Conservation (phyloP, 2,113 vertebrate species). For the Cynoglossus semilaevis region DNA sequence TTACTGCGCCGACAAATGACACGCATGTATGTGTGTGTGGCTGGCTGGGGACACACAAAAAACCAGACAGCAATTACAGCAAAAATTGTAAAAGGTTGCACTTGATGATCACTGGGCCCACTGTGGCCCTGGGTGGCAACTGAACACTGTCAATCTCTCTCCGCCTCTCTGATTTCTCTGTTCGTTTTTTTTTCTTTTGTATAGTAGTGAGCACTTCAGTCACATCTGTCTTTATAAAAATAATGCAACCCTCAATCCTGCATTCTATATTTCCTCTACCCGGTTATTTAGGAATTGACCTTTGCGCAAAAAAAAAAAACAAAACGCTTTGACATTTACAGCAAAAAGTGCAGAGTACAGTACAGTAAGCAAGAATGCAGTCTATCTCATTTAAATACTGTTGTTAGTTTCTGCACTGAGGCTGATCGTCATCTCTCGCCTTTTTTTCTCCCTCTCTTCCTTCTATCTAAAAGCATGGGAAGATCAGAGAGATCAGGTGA, state of each 20-base stretch:
- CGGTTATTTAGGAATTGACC: conserved; percentile 31
- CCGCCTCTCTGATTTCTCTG: conserved; percentile 7
- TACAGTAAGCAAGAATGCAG: neutral
- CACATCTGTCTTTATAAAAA: conserved; percentile 23
- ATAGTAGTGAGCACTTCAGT: conserved; percentile 18
- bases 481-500: conserved; percentile 29
- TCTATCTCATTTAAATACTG: conserved; percentile 9
- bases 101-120: conserved; percentile 23
- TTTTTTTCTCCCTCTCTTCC: neutral
- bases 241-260: conserved; percentile 37
- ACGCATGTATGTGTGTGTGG: neutral
- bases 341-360: conserved; percentile 2
- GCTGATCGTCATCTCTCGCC: conserved; percentile 12
- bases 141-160: conserved; percentile 19
- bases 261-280: conserved; percentile 28
- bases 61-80: conserved; percentile 49
- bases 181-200: conserved; percentile 37
- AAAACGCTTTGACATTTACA: conserved; percentile 14
- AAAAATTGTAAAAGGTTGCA: conserved; percentile 56
- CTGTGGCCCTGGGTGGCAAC: conserved; percentile 19
- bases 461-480: conserved; percentile 19
- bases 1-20: conserved; percentile 51
- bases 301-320: conserved; percentile 4
- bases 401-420: conserved; percentile 13
- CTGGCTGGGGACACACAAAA: too few relatives aligned